Evolutionary conservation across 2,113 vertebrate species (phyloP).

Genomic region (Bujurquina vittata): DNA sequence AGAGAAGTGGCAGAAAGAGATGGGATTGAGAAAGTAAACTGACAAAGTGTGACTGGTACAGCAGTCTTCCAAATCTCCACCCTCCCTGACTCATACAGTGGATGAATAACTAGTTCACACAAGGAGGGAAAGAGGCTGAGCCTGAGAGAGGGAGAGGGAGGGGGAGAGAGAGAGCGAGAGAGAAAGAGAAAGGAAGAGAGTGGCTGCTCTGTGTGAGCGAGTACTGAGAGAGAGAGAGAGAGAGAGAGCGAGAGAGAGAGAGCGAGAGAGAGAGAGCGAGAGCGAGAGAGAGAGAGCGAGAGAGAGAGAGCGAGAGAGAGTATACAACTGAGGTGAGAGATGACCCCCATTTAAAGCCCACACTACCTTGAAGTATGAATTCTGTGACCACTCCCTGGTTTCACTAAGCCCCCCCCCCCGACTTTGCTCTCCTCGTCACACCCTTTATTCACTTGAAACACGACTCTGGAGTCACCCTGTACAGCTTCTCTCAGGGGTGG

Average conservation of each 20-base stretch:
- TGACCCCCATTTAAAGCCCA: conserved; percentile 39
- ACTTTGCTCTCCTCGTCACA: conserved; percentile 4
- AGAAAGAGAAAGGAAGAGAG: conserved; percentile 11
- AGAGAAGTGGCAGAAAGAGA: conserved; percentile 13
- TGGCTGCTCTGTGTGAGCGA: conserved; percentile 8
- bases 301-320: no score
- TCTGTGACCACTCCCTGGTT: not conserved
- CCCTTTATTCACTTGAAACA: conserved; percentile 6
- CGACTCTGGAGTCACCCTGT: conserved; percentile 28
- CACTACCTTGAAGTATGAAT: not conserved
- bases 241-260: no score
- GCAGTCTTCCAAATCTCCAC: conserved; percentile 79
- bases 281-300: no score
- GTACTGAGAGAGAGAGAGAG: no score
- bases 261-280: no score
- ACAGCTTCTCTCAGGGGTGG: conserved; percentile 43
- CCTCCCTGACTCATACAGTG: conserved; percentile 81
- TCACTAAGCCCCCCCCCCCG: not conserved
- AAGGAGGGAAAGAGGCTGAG: conserved; percentile 48
- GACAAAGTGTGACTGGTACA: conserved; percentile 83
- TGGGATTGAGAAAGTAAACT: conserved; percentile 58
- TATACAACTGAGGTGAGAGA: conserved; percentile 18
- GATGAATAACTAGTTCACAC: conserved; percentile 81
- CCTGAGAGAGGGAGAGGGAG: conserved; percentile 24
- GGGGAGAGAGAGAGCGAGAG: conserved; percentile 31